Evolutionary conservation across 2,797 vertebrate species (phyloP).

Genomic region (Fringilla coelebs): DNA sequence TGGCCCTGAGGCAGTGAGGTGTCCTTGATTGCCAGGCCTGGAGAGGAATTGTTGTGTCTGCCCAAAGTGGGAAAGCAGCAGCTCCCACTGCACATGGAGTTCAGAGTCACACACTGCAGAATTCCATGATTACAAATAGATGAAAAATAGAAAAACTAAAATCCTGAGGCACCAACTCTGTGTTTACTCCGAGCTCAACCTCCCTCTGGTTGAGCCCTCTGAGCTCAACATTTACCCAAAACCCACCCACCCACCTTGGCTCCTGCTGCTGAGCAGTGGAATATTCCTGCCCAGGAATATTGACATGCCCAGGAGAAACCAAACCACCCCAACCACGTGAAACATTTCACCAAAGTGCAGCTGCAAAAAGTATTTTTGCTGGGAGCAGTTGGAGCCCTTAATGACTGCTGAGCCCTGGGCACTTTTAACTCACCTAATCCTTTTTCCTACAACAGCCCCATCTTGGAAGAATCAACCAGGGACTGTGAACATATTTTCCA

Average conservation of each 20-base stretch:
- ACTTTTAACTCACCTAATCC: slow-evolving; percentile 73
- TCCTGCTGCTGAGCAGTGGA: background rate
- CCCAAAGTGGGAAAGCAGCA: background rate
- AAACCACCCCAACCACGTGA: slow-evolving; percentile 38
- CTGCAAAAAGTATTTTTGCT: slow-evolving; percentile 67
- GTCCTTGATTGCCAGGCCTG: background rate
- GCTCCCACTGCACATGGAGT: background rate
- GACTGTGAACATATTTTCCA: slow-evolving; percentile 69
- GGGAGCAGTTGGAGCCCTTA: slow-evolving; percentile 66
- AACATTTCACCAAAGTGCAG: slow-evolving; percentile 61
- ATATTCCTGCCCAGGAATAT: background rate
- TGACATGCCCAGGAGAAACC: slow-evolving; percentile 5
- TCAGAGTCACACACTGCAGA: fast-evolving
- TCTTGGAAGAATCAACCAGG: slow-evolving; percentile 60
- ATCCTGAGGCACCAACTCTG: background rate
- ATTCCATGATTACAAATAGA: fast-evolving
- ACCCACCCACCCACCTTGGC: background rate
- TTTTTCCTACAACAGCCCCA: slow-evolving; percentile 72
- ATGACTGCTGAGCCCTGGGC: slow-evolving; percentile 50
- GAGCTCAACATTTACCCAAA: background rate
- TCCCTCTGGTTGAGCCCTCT: background rate
- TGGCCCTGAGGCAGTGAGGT: background rate
- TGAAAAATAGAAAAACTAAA: background rate
- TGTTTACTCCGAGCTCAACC: background rate
- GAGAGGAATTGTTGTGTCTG: background rate